Evolutionary conservation across 2,888 invertebrate genomes (phyloP), one percentile per base, ranked within the genome.

Genomic region (Pseudococcus jackbeardsleyi): DNA sequence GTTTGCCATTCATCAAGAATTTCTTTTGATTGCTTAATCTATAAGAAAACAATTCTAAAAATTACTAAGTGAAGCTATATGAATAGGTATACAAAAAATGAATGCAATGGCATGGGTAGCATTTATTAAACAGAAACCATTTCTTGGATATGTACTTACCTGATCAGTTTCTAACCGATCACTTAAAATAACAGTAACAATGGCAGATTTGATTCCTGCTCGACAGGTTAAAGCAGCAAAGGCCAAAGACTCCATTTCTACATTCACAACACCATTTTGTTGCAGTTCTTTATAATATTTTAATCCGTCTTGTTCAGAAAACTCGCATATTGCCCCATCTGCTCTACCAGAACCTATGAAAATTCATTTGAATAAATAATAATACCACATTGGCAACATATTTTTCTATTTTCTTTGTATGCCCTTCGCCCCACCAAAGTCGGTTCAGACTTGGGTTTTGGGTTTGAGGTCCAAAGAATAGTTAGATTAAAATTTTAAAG

Each of bases 301-400:
- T 94, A 96, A 95, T 92, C 98, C 98, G 90, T 99, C 98, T 17
- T 93, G 92, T 91, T 96, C 96, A 2, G 94, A 94, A 92, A 97
- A 98, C 90, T 98, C 97, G 92, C 99, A 99, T 92, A 99, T 98
- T 5, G 98, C 98, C 0, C 99, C 99, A 92, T 99, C 99, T 90
- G 98, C 92, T 77, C 99, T 94, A 26, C 97, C 98, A 93, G 99
- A 99, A 48, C 98, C 97, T 96, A 90, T n/a, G n/a, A 54, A 54
- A 54, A 54, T 54, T n/a, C 8, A 15, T 50, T 12, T 42, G 5
- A 42, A 9, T 42, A 8, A 42, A 5, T 0, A 42, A 42, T 9
- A 42, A 42, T 42, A 9, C 42, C 5, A 39, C 5, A 39, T 39
- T 39, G 3, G 3, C 39, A n/a, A n/a, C n/a, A n/a, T n/a, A 39